phyloP scores from a whole-genome alignment of 2,888 invertebrate species.

The Eupithecia tripunctaria region DNA sequence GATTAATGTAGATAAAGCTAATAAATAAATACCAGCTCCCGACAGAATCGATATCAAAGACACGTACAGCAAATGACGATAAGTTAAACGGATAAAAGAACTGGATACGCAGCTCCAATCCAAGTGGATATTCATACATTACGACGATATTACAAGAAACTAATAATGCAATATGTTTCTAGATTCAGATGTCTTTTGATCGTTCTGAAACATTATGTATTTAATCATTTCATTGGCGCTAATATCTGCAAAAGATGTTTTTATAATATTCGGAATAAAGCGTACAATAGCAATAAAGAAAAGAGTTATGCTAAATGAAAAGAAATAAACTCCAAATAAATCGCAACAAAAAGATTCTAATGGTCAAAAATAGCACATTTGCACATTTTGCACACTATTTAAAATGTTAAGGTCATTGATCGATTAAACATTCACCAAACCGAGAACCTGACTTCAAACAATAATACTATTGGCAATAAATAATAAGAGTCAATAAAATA shows the following conservation, averaged over 20 bases:
- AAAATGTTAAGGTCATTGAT: constrained; percentile 41
- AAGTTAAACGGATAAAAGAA: constrained; percentile 25
- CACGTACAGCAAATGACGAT: constrained; percentile 12
- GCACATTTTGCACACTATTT: constrained; percentile 22
- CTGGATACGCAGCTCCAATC: constrained; percentile 16
- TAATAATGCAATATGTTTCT: constrained; percentile 33
- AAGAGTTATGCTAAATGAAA: background rate
- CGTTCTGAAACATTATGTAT: background rate
- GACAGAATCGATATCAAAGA: constrained; percentile 17
- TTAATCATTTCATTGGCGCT: background rate
- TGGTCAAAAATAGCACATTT: constrained; percentile 12
- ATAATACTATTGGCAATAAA: background rate
- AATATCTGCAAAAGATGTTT: background rate
- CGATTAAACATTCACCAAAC: constrained; percentile 32
- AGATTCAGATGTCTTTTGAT: background rate
- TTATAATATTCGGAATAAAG: background rate
- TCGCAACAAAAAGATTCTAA: background rate
- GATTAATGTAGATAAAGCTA: constrained; percentile 24
- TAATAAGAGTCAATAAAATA: background rate
- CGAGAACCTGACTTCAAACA: constrained; percentile 2
- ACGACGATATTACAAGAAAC: constrained; percentile 43
- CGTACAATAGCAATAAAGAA: background rate
- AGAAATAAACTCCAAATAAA: background rate
- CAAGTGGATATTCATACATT: constrained; percentile 42
- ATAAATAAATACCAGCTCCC: constrained; percentile 26